Percentiles rank a stretch among this genome's conserved stretches.
These are phyloP conservation scores for Chunga burmeisteri DNA, from an alignment of 2,113 vertebrate genomes.

Conservation along the genomic window DNA sequence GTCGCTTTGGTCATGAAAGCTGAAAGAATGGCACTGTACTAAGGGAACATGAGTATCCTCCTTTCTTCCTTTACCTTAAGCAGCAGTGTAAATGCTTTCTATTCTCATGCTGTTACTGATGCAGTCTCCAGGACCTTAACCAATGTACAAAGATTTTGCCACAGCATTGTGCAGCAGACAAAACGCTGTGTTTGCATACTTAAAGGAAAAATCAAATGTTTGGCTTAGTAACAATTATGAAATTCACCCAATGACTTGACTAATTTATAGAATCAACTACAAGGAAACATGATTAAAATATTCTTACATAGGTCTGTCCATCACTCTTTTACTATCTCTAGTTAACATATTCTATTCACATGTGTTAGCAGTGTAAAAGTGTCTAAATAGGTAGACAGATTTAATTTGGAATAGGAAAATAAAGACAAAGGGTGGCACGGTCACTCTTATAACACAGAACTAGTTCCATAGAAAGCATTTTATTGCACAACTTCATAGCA, in stretches of 20 bases:
- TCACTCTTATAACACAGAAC: not conserved
- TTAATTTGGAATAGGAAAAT: not conserved
- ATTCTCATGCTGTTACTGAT: not conserved
- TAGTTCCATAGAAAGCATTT: not conserved
- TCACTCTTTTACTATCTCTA: not conserved
- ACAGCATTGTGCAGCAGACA: not conserved
- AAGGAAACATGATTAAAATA: not conserved
- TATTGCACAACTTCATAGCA: not conserved
- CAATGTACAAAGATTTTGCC: not conserved
- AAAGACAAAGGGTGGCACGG: not conserved
- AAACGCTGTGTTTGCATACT: not conserved
- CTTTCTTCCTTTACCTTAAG: not conserved
- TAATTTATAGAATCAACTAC: not conserved
- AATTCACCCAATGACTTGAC: not conserved
- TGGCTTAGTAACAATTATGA: not conserved
- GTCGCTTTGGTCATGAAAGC: not conserved
- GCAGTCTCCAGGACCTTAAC: not conserved
- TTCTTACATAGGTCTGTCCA: not conserved
- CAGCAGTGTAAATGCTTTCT: not conserved
- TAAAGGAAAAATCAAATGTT: not conserved
- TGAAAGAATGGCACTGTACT: not conserved
- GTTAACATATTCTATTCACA: not conserved
- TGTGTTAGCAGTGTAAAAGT: not conserved
- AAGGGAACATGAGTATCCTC: not conserved
- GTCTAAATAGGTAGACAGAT: not conserved